Conservation (phyloP, 1,140 invertebrate genomes). For the Lepidurus packardi region DNA sequence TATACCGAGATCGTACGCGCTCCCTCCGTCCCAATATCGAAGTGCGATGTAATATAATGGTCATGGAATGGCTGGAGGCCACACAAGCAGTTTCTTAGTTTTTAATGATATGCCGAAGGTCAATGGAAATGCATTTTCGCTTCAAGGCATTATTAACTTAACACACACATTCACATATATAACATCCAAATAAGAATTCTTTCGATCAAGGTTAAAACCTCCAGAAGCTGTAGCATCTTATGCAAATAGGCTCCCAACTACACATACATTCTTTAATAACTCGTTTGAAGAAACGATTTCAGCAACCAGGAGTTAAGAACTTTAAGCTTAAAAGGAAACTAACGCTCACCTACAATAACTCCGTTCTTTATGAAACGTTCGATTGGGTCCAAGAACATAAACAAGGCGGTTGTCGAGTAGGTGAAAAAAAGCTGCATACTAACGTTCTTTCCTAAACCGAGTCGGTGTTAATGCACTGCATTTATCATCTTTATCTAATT, state of each 20-base stretch:
- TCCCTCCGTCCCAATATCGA: not conserved
- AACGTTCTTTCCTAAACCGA: not conserved
- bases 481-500: constrained; percentile 20
- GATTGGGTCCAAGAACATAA: not conserved
- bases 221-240: not conserved
- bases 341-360: not conserved
- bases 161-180: not conserved
- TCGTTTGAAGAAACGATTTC: not conserved
- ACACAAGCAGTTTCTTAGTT: constrained; percentile 1
- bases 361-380: not conserved
- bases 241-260: not conserved
- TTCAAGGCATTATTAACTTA: constrained; percentile 11
- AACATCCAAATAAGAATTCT: not conserved
- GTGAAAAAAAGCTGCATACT: not conserved
- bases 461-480: not conserved
- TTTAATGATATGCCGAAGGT: not conserved
- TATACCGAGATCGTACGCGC: not conserved
- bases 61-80: not conserved
- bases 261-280: not conserved
- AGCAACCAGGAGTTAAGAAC: not conserved
- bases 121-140: constrained; percentile 1
- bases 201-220: not conserved
- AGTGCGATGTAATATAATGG: constrained; percentile 15
- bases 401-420: not conserved
- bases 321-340: not conserved